Percentiles rank a stretch among this genome's conserved stretches.
Evolutionary conservation across 2,797 vertebrate species (phyloP).

Genomic region (Xenentodon cancila): DNA sequence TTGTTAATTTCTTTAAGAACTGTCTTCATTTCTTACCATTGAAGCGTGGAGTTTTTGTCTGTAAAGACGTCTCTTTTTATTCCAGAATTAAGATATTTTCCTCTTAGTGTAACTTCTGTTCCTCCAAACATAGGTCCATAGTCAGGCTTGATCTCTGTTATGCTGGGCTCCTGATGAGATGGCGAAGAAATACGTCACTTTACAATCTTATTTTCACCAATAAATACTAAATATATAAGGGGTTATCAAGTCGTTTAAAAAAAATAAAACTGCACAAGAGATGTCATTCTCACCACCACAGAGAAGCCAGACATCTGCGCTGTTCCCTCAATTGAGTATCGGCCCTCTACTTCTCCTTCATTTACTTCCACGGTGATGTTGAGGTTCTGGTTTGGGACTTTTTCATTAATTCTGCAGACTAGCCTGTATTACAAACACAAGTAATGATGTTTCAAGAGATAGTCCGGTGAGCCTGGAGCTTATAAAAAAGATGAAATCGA

Average conservation of each 20-base stretch:
- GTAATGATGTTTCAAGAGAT: neutral
- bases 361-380: slow-evolving; percentile 82
- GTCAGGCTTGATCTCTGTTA: slow-evolving; percentile 82
- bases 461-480: too few species aligned
- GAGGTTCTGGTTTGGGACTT: slow-evolving; percentile 57
- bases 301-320: slow-evolving; percentile 77
- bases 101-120: slow-evolving; percentile 84
- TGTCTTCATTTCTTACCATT: slow-evolving; percentile 62
- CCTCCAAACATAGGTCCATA: slow-evolving; percentile 89
- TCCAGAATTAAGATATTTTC: slow-evolving; percentile 84
- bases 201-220: neutral
- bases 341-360: slow-evolving; percentile 61
- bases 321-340: slow-evolving; percentile 83
- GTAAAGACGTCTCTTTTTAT: slow-evolving; percentile 77
- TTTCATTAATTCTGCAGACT: slow-evolving; percentile 81
- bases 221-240: neutral
- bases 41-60: slow-evolving; percentile 76
- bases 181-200: neutral
- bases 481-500: too few species aligned
- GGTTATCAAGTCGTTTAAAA: neutral
- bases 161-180: slow-evolving; percentile 81
- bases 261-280: neutral
- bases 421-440: slow-evolving; percentile 72
- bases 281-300: slow-evolving; percentile 84
- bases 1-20: too few species aligned